Evolutionary conservation across 2,888 invertebrate genomes (phyloP).

Genomic region (Ophioninae sp.): DNA sequence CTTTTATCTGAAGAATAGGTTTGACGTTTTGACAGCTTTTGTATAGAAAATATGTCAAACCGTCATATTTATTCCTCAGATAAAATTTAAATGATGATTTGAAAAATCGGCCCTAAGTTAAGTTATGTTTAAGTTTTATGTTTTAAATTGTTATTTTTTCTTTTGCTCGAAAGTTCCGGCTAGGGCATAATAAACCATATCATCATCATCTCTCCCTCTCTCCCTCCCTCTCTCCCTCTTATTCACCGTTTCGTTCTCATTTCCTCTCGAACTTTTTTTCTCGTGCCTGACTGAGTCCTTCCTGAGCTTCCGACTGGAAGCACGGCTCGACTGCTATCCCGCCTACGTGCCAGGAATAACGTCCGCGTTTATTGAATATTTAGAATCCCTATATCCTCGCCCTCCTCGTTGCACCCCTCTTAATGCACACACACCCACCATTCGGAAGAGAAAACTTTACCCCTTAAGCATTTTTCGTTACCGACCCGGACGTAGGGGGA

Average conservation of each 20-base stretch:
- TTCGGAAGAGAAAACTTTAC: constrained; percentile 28
- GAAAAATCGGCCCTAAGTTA: too few relatives aligned
- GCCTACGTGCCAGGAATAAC: constrained; percentile 79
- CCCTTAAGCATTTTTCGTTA: constrained; percentile 54
- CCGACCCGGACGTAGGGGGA: not conserved
- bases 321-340: constrained; percentile 57
- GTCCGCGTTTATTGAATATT: constrained; percentile 80
- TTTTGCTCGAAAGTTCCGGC: too few relatives aligned
- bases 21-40: too few relatives aligned
- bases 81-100: too few relatives aligned
- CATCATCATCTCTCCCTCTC: constrained; percentile 23
- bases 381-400: constrained; percentile 70
- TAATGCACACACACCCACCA: constrained; percentile 17
- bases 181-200: too few relatives aligned
- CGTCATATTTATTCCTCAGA: too few relatives aligned
- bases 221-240: constrained; percentile 12
- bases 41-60: too few relatives aligned
- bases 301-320: constrained; percentile 46
- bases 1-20: too few relatives aligned
- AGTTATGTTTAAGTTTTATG: too few relatives aligned
- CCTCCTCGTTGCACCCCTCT: constrained; percentile 47
- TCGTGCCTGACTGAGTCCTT: constrained; percentile 33
- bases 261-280: constrained; percentile 58
- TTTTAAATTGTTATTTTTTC: too few relatives aligned
- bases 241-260: constrained; percentile 26